Evolutionary conservation across 2,113 vertebrate species (phyloP), one percentile per base, ranked within the genome.

Genomic region (Notarius quadriscutis): DNA sequence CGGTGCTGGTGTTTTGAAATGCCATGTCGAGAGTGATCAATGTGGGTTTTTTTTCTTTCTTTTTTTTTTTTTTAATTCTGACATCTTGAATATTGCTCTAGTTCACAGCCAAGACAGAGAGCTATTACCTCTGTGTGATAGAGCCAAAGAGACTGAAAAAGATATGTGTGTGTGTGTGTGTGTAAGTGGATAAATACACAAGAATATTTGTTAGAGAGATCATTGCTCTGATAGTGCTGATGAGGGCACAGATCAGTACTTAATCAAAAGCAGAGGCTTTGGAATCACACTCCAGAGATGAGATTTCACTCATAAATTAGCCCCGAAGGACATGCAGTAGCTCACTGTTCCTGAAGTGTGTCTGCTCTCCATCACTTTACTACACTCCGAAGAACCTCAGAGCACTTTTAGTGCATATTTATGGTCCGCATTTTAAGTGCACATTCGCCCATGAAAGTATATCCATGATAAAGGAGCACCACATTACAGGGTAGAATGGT

Each of bases 251-350:
- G 83, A 81, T 51, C 34, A 30, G 85, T 75, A 78, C 84, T 89
- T 90, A 89, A 87, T 90, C 88, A 81, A 87, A 89, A 88, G 77
- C 89, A 89, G 91, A 81, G 81, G 85, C 53, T 20, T 18, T 86
- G 89, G 88, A 90, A 87, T 84, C 48, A 18, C 87, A 85, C 84
- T 69, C 48, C 27, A 0, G 87, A 71, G 87, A 86, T 87, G 79
- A 84, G 63, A 58, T 79, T 84, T 80, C 87, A 48, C 89, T 84
- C 87, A 89, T 48, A 85, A 86, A 86, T 87, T 87, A 79, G 62
- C 84, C 88, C 87, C 62, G 57, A 83, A 89, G 0, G 14, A 18
- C 80, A 57, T 17, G 34, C 50, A 87, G 84, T 50, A 81, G 34
- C 53, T 67, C 62, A 72, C 22, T 15, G 51, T 71, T 63, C 60